A percentile compares a stretch with the other conserved stretches of the same genome.
Conservation (phyloP, 2,797 vertebrate species). For the Clarias laeviceps region DNA sequence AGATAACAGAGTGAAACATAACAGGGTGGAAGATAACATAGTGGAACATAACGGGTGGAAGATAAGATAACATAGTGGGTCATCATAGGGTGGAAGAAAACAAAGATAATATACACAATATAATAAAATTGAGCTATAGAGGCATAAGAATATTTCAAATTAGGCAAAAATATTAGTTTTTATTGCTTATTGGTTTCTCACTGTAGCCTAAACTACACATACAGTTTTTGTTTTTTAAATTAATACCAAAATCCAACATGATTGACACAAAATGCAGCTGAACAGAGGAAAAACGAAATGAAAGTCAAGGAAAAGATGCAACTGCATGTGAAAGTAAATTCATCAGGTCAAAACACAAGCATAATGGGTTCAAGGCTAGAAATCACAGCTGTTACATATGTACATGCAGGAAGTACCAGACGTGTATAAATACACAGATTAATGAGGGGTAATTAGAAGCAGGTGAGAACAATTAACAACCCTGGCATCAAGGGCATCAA, state of each 20-base stretch:
- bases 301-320: neutral
- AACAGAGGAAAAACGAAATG: neutral
- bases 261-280: neutral
- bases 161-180: too few relatives aligned
- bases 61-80: neutral
- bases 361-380: too few relatives aligned
- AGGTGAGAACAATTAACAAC: slow-evolving; percentile 12
- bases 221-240: too few relatives aligned
- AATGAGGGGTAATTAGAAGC: neutral
- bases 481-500: neutral
- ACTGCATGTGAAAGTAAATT: neutral
- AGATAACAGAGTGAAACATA: too few relatives aligned
- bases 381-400: neutral
- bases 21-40: too few relatives aligned
- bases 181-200: too few relatives aligned
- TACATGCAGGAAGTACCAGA: neutral
- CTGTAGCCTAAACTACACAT: too few relatives aligned
- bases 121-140: too few relatives aligned
- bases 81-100: neutral
- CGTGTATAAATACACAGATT: neutral
- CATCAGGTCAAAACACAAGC: neutral
- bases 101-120: too few relatives aligned
- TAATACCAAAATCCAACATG: neutral
- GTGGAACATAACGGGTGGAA: neutral
- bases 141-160: too few relatives aligned